Base-by-base conservation (phyloP, 2,113 vertebrate genomes). In the Suncus etruscus region DNA sequence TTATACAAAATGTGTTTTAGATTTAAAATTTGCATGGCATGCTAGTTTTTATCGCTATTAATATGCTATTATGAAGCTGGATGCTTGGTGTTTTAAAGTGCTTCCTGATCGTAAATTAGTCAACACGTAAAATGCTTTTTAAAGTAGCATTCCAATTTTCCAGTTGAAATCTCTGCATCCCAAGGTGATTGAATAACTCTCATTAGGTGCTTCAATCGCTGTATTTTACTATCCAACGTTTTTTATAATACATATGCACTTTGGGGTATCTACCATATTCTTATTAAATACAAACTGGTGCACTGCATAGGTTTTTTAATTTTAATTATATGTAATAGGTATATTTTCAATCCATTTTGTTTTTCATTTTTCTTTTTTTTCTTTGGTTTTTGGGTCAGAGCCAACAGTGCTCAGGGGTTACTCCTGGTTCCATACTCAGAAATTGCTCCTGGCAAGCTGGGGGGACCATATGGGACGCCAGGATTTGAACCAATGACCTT, bases 1-100 rank as follows among this genome's bases (percentile, higher is more conserved):
- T 95, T 87, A 93, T 86, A 85, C 20, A 90, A 91, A 92, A 84
- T 2, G 16, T 87, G 29, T 77, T 92, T 95, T 81, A 94, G 82
- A 83, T 90, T 92, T 92, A 92, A 83, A 95, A 93, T 95, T 81
- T 91, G 87, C 94, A 93, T 80, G 87, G 29, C 82, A 92, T 86
- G 73, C 85, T 92, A 86, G 72, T 87, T 94, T 94, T 95, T 94
- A 94, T 94, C 0, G 0, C 91, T 91, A 90, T 94, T 95, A 95
- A 95, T 91, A 68, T 86, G 32, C 68, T 92, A 88, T 94, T 94
- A 92, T 91, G 88, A 90, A 91, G 48, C 69, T 81, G 29, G 65
- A 51, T 80, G 45, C 76, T 92, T 91, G 85, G 63, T 91, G 48
- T 93, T 92, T 88, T 92, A 94, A 94, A 87, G 66, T 87, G 54